Base-by-base conservation (phyloP, 64 coral and sea anemone species). In the Stichodactyla mertensii region DNA sequence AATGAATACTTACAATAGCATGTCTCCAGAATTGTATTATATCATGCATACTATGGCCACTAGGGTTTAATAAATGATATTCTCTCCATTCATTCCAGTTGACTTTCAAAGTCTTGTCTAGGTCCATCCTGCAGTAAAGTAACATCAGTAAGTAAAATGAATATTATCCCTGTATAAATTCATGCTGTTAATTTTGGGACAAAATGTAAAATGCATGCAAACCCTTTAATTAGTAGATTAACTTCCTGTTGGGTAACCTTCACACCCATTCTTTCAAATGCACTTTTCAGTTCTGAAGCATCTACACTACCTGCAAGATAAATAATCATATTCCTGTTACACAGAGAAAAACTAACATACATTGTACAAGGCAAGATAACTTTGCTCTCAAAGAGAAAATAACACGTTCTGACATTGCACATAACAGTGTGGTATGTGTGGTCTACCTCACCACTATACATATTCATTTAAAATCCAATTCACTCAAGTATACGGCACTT, bases 251-350 rank as follows among this genome's bases (percentile, higher is more conserved):
- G 80, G 13, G 89, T 99, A 5, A 99, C 97, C 77, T 93, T 64
- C 31, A 99, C 90, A 91, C 89, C 83, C 97, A 99, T 95, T 64
- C 90, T 91, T 80, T 99, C 88, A 90, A 99, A 99, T 55, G 97
- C 97, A 66, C 69, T 93, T 80, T 92, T 92, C 2, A 99, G 90
- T 86, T 99, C 97, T 45, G 71, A 57, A 64, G 86, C 83, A 86
- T 92, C 90, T 86, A 92, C 90, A 92, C 85, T 83, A 57, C 90
- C 97, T 99, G 61, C 16, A 67, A 80, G 67, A 77, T 22, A 85
- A 64, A 67, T 10, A 71, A 27, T 80, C 4, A 52, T 52, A 80
- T 6, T 80, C 36, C 36, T 45, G 36, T 45, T 45, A 45, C 36
- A 45, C 36, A 45, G 3, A 45, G 36, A 45, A 45, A 45, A 45